Base-by-base conservation (phyloP, 2,888 invertebrate genomes). In the Amitus sp. region DNA sequence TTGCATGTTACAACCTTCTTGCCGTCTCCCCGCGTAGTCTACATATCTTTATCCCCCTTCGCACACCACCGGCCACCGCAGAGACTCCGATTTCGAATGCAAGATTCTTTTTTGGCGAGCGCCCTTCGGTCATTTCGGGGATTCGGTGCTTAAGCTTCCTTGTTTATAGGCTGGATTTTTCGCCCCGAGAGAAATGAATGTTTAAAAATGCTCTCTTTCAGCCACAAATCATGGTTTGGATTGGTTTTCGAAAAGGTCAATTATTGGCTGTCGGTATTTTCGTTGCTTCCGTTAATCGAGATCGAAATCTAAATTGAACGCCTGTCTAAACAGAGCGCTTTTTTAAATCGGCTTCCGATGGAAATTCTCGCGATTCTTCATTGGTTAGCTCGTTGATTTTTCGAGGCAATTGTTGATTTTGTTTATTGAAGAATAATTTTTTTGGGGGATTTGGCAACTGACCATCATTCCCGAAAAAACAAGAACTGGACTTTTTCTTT, bases 1-100 rank as follows among this genome's bases (percentile, higher is more conserved):
- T 80, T 80, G 80, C 80, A 80, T 80, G 78, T 79, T 80, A 80
- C 80, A 78, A 78, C 77, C 72, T 71, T 42, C 56, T 52, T 47
- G 60, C 40, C 67, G 61, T 62, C 48, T 28, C 67, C n/a, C n/a
- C 65, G 73, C 68, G 67, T 73, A 70, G 56, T 65, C 48, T 39
- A 54, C 47, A 69, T 65, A 51, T 50, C 56, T 51, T 62, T 64
- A 42, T 62, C 53, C 49, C 52, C 60, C 53, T 23, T 46, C 39
- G 49, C 61, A n/a, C n/a, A n/a, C n/a, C n/a, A 23, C 57, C 61
- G 61, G 56, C 66, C 27, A 50, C 47, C 33, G 2, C 47, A 17
- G 47, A 34, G 39, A 17, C 47, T 15, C 47, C 33, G 71, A 77
- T 78, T 78, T 76, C 73, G 72, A 77, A 78, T 77, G 72, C 72